Evolutionary conservation across 2,888 invertebrate genomes (phyloP), one percentile per base, ranked within the genome.

Genomic region (Drosophila infuscata): DNA sequence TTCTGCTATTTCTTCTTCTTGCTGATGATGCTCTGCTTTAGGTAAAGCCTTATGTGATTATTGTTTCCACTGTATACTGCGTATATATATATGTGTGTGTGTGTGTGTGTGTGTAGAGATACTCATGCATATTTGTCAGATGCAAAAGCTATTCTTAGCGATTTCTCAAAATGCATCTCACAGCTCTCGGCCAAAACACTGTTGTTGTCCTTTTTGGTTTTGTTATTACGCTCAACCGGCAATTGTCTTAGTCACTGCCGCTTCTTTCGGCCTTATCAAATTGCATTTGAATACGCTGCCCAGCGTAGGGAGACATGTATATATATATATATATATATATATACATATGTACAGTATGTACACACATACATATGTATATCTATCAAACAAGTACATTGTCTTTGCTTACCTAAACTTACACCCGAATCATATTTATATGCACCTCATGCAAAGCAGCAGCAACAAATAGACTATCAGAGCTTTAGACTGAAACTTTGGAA

Each of bases 101-200:
- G 48, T 29, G 6, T 53, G 36, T 63, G 29, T 63, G 38, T 54
- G 25, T 57, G 20, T 30, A 30, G 41, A 63, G 60, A 66, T 38
- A 70, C 64, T 73, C 69, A 77, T 77, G 74, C 70, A 72, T 81
- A 76, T 73, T 77, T 76, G 58, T 66, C 65, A 68, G 60, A 65
- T 77, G 73, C 69, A 62, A 84, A 81, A 81, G 76, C 83, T 76
- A 79, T 82, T 85, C 86, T 85, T 81, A 76, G 72, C 73, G 70
- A 70, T 76, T 88, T 76, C 75, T 85, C 64, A 59, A 73, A 74
- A 74, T 69, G 74, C 70, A 70, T 29, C 65, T 35, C 68, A 57
- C 68, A 25, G 25, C 46, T 46, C 46, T 25, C 29, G 25, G 68
- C 69, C 60, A 73, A 59, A 72, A 70, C 65, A 74, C 66, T 77